A percentile compares a stretch with the other conserved stretches of the same genome.
phyloP scores from a whole-genome alignment of 2,888 invertebrate genomes.

The Ophraella communa region DNA sequence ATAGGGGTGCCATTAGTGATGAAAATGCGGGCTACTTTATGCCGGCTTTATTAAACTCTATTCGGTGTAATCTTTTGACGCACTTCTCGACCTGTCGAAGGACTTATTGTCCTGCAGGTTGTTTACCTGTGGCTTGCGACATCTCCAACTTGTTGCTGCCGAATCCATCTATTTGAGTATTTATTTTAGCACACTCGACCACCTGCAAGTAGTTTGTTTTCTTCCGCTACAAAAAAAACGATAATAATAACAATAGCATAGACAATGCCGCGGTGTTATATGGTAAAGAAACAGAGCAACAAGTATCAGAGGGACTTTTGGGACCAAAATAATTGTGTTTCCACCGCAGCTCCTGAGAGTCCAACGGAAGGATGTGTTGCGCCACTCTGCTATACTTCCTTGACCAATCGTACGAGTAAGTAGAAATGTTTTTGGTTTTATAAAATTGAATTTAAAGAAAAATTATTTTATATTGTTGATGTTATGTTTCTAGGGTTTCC shows the following conservation, averaged over 20 bases:
- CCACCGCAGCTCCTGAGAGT: conserved; percentile 60
- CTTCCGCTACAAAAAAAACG: not conserved
- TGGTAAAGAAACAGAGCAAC: conserved; percentile 74
- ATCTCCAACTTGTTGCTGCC: conserved; percentile 57
- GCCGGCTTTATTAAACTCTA: conserved; percentile 27
- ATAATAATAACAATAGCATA: conserved; percentile 19
- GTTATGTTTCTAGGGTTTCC: too few relatives aligned
- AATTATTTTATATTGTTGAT: too few relatives aligned
- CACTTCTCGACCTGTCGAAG: conserved; percentile 23
- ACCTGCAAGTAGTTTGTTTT: conserved; percentile 47
- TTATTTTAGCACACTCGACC: conserved; percentile 53
- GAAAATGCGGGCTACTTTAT: conserved; percentile 26
- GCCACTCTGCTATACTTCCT: conserved; percentile 67
- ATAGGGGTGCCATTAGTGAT: conserved; percentile 23
- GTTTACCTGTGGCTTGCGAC: conserved; percentile 57
- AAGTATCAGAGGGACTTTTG: conserved; percentile 61
- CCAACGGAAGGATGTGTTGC: conserved; percentile 69
- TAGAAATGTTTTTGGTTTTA: not conserved
- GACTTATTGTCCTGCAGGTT: conserved; percentile 46
- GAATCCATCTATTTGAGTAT: conserved; percentile 49
- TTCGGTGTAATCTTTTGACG: conserved; percentile 20
- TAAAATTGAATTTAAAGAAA: too few relatives aligned
- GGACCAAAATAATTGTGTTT: conserved; percentile 51
- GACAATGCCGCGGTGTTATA: conserved; percentile 76
- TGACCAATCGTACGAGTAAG: conserved; percentile 53